phyloP scores from a whole-genome alignment of 2,797 vertebrate species.

The Ptychadena robeensis region DNA sequence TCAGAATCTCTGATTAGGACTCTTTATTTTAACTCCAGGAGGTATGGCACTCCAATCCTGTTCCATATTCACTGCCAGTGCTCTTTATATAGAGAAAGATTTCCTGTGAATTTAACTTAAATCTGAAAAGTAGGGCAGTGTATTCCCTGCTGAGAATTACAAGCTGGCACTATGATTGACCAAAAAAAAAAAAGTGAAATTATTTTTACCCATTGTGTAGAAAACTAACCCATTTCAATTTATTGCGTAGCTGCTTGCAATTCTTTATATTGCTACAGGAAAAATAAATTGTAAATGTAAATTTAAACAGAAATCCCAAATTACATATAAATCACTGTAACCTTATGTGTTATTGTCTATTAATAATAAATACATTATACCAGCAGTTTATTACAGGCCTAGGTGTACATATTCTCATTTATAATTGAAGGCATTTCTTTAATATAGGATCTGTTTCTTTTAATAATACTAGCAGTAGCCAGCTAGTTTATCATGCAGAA shows the following conservation, averaged over 20 bases:
- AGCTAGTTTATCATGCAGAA: not conserved
- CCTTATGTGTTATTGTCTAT: not conserved
- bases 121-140: constrained; percentile 67
- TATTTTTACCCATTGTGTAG: constrained; percentile 62
- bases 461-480: not conserved
- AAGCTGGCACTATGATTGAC: constrained; percentile 63
- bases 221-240: constrained; percentile 61
- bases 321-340: not conserved
- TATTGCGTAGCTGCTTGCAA: constrained; percentile 36
- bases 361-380: constrained; percentile 2
- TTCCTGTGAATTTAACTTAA: constrained; percentile 64
- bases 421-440: not conserved
- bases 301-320: not conserved
- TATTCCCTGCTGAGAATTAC: constrained; percentile 64
- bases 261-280: not conserved
- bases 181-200: constrained; percentile 53
- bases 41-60: constrained; percentile 61
- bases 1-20: constrained; percentile 70
- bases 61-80: constrained; percentile 56
- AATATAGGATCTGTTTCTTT: not conserved
- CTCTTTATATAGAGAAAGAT: constrained; percentile 33
- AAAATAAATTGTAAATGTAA: not conserved
- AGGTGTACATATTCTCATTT: not conserved
- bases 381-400: not conserved
- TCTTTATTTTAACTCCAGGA: constrained; percentile 63